Evolutionary conservation across 1,140 invertebrate species (phyloP), one percentile per base, ranked within the genome.

Genomic region (Yoshiicerus persimilis): DNA sequence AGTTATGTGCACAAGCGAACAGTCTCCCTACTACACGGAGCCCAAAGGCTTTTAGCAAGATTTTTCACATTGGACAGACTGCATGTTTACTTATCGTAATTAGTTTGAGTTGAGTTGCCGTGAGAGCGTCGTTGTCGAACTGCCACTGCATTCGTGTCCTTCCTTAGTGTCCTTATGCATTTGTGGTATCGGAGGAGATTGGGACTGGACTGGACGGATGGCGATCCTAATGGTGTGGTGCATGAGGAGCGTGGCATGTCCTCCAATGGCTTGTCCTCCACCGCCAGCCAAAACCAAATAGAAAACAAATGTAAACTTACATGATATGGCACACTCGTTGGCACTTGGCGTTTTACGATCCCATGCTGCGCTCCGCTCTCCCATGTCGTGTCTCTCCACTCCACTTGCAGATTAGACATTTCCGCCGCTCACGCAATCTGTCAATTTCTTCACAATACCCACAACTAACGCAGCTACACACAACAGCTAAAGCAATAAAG

Each of bases 31-130:
- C 16, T 16, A 4, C 11, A 47, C 4, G 30, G 75, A 4, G 32
- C 75, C 75, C 9, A 36, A 16, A 38, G 32, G 75, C 66, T 70
- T 70, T 70, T 70, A 80, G 75, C 32, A 80, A 80, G 34, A 80
- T 80, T 80, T 38, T 80, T 36, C 75, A 80, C 34, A 80, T 34
- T 80, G n/a, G 75, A 70, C 66, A 80, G 75, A 11, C 30, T 80
- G 75, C 75, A 80, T 80, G 75, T 80, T 80, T 80, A 80, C 75
- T 80, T 80, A 80, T 80, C 34, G 75, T 80, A 80, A 80, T 80
- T 80, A 80, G 75, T 80, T 80, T 80, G 75, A 80, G 75, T 80
- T 36, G 75, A 38, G 75, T 36, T 80, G 75, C 34, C 30, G 75
- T 80, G 32, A 70, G 30, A 38, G 30, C 11, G 34, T 23, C 25